Evolutionary conservation across 2,888 invertebrate species (phyloP).

Genomic region (Hymenopus coronatus): DNA sequence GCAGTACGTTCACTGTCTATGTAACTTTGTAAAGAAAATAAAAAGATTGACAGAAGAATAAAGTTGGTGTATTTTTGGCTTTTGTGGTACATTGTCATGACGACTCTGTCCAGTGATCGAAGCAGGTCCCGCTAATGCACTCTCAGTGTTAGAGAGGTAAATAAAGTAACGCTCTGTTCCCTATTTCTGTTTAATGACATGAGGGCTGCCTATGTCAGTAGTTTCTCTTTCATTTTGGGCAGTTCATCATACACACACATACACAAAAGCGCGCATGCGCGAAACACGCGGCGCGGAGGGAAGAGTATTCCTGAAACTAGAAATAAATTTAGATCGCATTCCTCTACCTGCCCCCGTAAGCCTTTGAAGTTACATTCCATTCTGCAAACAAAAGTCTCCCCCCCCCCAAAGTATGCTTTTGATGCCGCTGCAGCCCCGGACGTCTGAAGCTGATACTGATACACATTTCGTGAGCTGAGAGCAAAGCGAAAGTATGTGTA

Average conservation of each 20-base stretch:
- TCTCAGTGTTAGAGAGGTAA: too few species aligned
- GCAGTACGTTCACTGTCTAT: too few species aligned
- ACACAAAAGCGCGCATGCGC: neutral
- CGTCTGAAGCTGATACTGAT: neutral
- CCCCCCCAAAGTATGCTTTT: neutral
- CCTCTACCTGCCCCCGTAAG: neutral
- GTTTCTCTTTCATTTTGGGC: neutral
- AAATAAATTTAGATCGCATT: neutral
- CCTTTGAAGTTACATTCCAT: slow-evolving; percentile 12
- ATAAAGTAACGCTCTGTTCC: too few species aligned
- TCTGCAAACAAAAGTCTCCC: neutral
- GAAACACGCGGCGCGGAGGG: neutral
- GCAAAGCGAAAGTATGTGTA: neutral
- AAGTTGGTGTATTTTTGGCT: too few species aligned
- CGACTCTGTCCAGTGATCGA: too few species aligned
- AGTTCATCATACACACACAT: neutral
- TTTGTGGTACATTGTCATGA: too few species aligned
- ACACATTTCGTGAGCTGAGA: neutral
- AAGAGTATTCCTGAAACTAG: neutral
- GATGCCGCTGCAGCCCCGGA: neutral
- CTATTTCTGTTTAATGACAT: too few species aligned
- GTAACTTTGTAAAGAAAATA: too few species aligned
- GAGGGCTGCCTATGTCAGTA: too few species aligned
- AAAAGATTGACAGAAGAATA: too few species aligned
- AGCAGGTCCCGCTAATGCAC: too few species aligned